These are phyloP conservation scores for Diplolepis rosae DNA, from an alignment of 2,888 invertebrate species.

Conservation along the genomic window DNA sequence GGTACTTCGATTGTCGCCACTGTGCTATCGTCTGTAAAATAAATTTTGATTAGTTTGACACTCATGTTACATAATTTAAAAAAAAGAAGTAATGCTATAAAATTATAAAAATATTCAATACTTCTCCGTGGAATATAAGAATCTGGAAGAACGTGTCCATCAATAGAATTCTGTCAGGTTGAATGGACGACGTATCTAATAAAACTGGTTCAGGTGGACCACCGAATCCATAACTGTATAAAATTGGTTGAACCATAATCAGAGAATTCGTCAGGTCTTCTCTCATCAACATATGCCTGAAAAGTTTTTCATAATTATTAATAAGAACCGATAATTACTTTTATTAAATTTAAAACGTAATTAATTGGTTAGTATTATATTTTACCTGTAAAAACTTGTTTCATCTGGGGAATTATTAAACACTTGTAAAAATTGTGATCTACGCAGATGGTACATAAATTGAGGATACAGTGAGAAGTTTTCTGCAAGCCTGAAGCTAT, in stretches of 20 bases:
- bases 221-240: constrained; percentile 98
- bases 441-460: constrained; percentile 98
- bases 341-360: too few relatives aligned
- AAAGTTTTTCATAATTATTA: too few relatives aligned
- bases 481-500: constrained; percentile 95
- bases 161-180: constrained; percentile 95
- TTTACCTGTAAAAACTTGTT: constrained; percentile 95
- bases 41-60: background rate
- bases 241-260: constrained; percentile 99
- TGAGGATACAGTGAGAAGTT: constrained; percentile 99
- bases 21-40: constrained; percentile 91
- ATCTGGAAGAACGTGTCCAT: constrained; percentile 99
- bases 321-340: too few relatives aligned
- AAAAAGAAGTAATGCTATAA: constrained; percentile 9
- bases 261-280: constrained; percentile 98
- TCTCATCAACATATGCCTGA: constrained; percentile 95
- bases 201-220: constrained; percentile 98
- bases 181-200: constrained; percentile 97
- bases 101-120: constrained; percentile 65
- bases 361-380: background rate
- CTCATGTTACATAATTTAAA: too few relatives aligned
- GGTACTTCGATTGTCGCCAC: constrained; percentile 96
- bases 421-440: constrained; percentile 99
- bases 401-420: constrained; percentile 99
- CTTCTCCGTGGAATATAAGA: constrained; percentile 99